These are phyloP conservation scores for Varecia variegata DNA, from an alignment of 2,797 vertebrate species.

Conservation along the genomic window DNA sequence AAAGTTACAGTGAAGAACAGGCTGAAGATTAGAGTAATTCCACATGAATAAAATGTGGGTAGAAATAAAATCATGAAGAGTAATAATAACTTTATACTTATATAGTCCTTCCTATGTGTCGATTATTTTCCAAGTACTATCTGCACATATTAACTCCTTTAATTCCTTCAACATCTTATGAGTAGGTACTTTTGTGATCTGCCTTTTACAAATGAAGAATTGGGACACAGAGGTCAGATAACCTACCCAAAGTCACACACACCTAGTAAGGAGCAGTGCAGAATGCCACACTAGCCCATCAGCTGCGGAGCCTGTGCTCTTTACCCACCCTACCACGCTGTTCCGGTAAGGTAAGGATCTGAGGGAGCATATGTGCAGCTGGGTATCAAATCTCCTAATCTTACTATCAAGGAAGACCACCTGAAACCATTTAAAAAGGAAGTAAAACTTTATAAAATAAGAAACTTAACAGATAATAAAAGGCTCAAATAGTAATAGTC, in stretches of 20 bases:
- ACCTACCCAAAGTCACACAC: not conserved
- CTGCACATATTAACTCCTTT: not conserved
- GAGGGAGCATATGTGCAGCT: not conserved
- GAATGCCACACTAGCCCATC: not conserved
- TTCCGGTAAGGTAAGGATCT: not conserved
- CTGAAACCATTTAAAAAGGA: not conserved
- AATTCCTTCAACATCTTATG: not conserved
- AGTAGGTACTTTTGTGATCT: not conserved
- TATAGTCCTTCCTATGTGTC: not conserved
- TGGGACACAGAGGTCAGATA: not conserved
- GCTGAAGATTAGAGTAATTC: not conserved
- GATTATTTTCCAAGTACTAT: not conserved
- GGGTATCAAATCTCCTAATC: not conserved
- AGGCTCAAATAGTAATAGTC: not conserved
- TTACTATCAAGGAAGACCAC: not conserved
- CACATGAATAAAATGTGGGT: not conserved
- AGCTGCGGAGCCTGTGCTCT: not conserved
- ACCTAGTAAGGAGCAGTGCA: not conserved
- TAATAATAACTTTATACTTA: not conserved
- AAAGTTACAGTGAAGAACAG: not conserved
- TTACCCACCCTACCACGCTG: not conserved
- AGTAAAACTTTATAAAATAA: not conserved
- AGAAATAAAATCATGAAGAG: not conserved
- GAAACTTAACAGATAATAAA: not conserved
- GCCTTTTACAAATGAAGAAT: not conserved